A percentile compares a stretch with the other conserved stretches of the same genome.
These are phyloP conservation scores for Rhopalosiphum nymphaeae DNA, from an alignment of 2,888 invertebrate species.

Conservation along the genomic window DNA sequence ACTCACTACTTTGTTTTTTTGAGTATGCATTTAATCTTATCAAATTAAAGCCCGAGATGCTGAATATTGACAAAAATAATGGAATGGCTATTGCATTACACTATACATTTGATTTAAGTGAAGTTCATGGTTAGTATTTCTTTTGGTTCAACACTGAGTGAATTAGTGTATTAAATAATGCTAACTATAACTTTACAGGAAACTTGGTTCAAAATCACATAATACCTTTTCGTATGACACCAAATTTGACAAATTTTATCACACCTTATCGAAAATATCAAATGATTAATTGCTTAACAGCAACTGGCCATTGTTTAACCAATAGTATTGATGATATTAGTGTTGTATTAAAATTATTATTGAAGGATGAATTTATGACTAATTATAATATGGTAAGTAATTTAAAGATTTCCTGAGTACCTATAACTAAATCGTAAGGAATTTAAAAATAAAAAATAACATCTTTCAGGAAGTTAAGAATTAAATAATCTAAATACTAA, in stretches of 20 bases:
- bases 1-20: conserved; percentile 47
- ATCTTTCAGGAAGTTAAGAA: not conserved
- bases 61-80: conserved; percentile 33
- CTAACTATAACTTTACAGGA: not conserved
- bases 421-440: not conserved
- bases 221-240: conserved; percentile 44
- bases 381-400: conserved; percentile 23
- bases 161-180: not conserved
- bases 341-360: conserved; percentile 32
- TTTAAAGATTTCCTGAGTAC: not conserved
- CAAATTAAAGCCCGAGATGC: conserved; percentile 53
- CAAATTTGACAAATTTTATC: conserved; percentile 40
- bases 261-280: conserved; percentile 30
- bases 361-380: conserved; percentile 40
- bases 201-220: not conserved
- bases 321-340: conserved; percentile 8
- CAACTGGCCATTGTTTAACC: conserved; percentile 12
- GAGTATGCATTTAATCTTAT: conserved; percentile 54
- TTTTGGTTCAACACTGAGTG: not conserved
- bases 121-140: conserved; percentile 22
- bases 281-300: conserved; percentile 33
- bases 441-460: not conserved
- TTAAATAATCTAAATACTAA: not conserved
- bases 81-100: not conserved
- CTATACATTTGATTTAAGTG: conserved; percentile 36